Percentiles rank a stretch among this genome's conserved stretches.
Conservation (phyloP, 23 tunicate species). For the Clavelina lepadiformis region DNA sequence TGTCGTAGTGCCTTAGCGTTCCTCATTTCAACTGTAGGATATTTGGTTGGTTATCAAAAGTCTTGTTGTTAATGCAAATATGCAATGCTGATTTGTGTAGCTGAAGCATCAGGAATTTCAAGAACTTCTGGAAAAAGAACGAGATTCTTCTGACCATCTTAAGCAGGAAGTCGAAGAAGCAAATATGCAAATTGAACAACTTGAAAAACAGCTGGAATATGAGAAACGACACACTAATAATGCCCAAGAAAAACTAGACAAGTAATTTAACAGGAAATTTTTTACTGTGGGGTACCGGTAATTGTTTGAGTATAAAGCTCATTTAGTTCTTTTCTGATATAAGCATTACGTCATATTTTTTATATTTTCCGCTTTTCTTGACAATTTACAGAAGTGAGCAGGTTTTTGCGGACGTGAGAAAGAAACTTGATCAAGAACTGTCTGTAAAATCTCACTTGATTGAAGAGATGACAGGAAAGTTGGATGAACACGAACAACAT, state of each 20-base stretch:
- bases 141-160: conserved; percentile 37
- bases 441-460: conserved; percentile 41
- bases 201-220: conserved; percentile 25
- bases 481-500: conserved; percentile 51
- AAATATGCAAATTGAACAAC: conserved; percentile 19
- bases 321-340: too few species aligned
- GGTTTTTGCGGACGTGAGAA: conserved; percentile 58
- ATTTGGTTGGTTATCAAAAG: too few species aligned
- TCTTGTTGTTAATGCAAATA: too few species aligned
- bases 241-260: conserved; percentile 66
- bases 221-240: conserved; percentile 43
- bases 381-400: conserved; percentile 58
- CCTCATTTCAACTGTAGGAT: too few species aligned
- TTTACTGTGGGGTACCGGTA: not conserved
- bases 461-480: conserved; percentile 27
- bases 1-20: too few species aligned
- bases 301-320: too few species aligned
- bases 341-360: too few species aligned
- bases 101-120: conserved; percentile 79
- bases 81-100: too few species aligned
- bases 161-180: conserved; percentile 47
- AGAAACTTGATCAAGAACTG: conserved; percentile 59
- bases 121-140: conserved; percentile 30
- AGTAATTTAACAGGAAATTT: conserved; percentile 16
- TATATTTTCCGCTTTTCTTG: too few species aligned